These are phyloP conservation scores for Plectrocnemia conspersa DNA, from an alignment of 1,140 invertebrate genomes.

Conservation along the genomic window DNA sequence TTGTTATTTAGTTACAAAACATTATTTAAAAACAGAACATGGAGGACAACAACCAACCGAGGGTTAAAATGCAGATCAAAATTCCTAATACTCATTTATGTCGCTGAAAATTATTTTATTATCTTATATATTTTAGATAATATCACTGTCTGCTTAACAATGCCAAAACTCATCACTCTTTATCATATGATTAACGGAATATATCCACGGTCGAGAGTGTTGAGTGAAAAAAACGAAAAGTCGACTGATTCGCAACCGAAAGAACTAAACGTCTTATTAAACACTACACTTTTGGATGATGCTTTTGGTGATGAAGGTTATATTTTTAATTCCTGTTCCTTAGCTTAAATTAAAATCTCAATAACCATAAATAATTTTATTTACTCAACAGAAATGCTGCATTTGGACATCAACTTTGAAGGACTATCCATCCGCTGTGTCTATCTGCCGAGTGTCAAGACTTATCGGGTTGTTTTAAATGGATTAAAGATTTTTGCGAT, in stretches of 20 bases:
- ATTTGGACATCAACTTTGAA: slow-evolving; percentile 30
- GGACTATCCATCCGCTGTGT: slow-evolving; percentile 24
- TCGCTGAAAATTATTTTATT: background rate
- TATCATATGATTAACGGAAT: slow-evolving; percentile 19
- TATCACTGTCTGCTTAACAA: slow-evolving; percentile 23
- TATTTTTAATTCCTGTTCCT: too few species aligned
- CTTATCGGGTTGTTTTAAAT: slow-evolving; percentile 24
- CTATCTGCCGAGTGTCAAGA: slow-evolving; percentile 6
- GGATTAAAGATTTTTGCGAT: slow-evolving; percentile 29
- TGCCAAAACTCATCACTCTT: slow-evolving; percentile 21
- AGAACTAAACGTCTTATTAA: slow-evolving; percentile 12
- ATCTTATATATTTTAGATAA: slow-evolving; percentile 19
- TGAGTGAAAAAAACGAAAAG: background rate
- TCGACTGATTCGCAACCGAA: slow-evolving; percentile 8
- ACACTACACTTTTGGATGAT: slow-evolving; percentile 22
- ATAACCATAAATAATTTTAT: background rate
- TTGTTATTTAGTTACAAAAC: too few species aligned
- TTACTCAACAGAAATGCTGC: slow-evolving; percentile 26
- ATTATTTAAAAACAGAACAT: too few species aligned
- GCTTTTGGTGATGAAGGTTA: slow-evolving; percentile 26
- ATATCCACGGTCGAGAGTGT: background rate
- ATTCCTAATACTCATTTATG: too few species aligned
- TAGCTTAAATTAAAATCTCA: too few species aligned
- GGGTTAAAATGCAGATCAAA: too few species aligned
- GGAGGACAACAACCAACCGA: too few species aligned